Evolutionary conservation across 2,113 vertebrate genomes (phyloP), one percentile per base, ranked within the genome.

Genomic region (Notarius quadriscutis): DNA sequence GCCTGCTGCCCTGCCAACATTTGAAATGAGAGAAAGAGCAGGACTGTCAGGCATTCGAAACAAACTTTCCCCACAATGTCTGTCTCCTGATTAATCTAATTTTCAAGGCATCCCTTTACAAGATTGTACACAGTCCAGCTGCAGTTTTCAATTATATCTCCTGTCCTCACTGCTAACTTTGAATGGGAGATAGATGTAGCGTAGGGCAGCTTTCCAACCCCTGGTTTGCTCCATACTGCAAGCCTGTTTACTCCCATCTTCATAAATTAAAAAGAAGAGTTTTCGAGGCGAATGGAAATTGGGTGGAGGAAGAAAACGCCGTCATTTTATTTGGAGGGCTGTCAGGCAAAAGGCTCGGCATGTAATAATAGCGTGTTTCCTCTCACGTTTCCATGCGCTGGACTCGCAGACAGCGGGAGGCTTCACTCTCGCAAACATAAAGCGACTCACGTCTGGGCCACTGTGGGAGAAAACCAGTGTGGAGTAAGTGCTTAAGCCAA

Each of bases 1-100:
- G 97, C 96, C 97, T 97, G 97, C 97, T 98, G 97, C 97, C 97
- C 98, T 99, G 98, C 98, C 98, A 99, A 99, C 97, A 98, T 99
- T 96, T 99, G 97, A 99, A 99, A 99, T 99, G 97, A 98, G 97
- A 97, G 96, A 99, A 98, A 98, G 97, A 98, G 97, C 97, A 97
- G 96, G 97, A 98, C 97, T 99, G 98, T 99, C 97, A 99, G 96
- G 95, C 97, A 97, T 97, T 99, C 97, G 96, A 96, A 92, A 97
- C 97, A 97, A 99, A 99, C 97, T 99, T 99, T 99, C 97, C 97
- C 96, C 97, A 97, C 97, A 98, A 99, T 97, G 98, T 98, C 98
- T 99, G 96, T 94, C 96, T 94, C 94, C 97, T 97, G 97, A 99
- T 99, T 97, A 97, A 98, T 99, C 97, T 99, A 97, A 99, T 99